Conservation (phyloP, 2,888 invertebrate species). For the Dolichomitus sp. region DNA sequence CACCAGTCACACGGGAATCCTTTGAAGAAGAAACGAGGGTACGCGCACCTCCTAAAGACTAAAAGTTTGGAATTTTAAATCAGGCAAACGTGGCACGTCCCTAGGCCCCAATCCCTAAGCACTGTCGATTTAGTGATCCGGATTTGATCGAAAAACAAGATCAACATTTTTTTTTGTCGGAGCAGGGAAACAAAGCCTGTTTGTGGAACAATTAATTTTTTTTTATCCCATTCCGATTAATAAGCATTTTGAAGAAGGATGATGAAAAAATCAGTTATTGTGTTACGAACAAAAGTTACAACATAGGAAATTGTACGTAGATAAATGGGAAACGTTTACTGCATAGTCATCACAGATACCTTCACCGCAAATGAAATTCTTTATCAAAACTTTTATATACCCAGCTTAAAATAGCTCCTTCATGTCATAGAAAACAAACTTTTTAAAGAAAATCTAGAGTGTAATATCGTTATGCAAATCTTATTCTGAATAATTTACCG, state of each 20-base stretch:
- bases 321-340: neutral
- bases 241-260: neutral
- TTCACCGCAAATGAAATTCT: neutral
- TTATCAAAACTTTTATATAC: neutral
- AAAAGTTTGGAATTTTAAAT: conserved; percentile 36
- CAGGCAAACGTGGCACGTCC: conserved; percentile 7
- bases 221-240: neutral
- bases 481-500: conserved; percentile 16
- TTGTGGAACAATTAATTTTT: neutral
- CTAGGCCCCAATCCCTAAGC: neutral
- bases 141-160: conserved; percentile 17
- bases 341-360: neutral
- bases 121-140: neutral
- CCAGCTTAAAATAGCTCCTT: neutral
- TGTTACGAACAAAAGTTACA: neutral
- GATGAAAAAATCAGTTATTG: neutral
- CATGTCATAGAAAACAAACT: neutral
- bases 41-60: conserved; percentile 9
- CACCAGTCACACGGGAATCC: neutral
- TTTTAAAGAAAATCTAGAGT: neutral
- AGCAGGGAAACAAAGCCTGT: neutral
- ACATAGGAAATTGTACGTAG: neutral
- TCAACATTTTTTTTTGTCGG: neutral
- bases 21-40: neutral
- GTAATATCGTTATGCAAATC: conserved; percentile 9